These are phyloP conservation scores for Andrena flavipes DNA, from an alignment of 2,888 invertebrate species.

Conservation along the genomic window DNA sequence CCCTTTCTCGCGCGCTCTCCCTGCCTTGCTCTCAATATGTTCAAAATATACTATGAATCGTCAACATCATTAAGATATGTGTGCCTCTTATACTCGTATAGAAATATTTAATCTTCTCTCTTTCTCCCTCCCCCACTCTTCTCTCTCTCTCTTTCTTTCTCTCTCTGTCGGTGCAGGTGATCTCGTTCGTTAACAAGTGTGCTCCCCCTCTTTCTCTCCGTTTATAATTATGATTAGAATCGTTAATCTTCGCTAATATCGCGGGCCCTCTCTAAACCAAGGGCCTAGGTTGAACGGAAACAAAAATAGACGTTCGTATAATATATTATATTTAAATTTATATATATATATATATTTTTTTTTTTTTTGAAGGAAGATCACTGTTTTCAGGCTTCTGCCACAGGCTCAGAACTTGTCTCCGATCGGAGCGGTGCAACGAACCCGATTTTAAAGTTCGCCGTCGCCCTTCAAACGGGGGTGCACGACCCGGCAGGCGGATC, in stretches of 20 bases:
- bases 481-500: slow-evolving; percentile 58
- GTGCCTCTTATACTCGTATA: slow-evolving; percentile 53
- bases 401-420: slow-evolving; percentile 69
- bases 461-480: slow-evolving; percentile 54
- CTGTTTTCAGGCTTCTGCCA: slow-evolving; percentile 67
- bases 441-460: slow-evolving; percentile 54
- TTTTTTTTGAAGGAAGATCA: slow-evolving; percentile 65
- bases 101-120: slow-evolving; percentile 53
- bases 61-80: slow-evolving; percentile 76
- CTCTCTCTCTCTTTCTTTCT: slow-evolving; percentile 39
- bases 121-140: background rate
- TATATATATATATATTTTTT: slow-evolving; percentile 51
- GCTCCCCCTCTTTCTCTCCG: slow-evolving; percentile 28
- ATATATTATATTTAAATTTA: slow-evolving; percentile 29
- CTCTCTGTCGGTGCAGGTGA: slow-evolving; percentile 60
- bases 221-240: slow-evolving; percentile 30
- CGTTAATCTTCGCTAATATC: slow-evolving; percentile 4
- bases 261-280: slow-evolving; percentile 5
- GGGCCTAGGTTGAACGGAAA: slow-evolving; percentile 27
- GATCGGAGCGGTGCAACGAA: slow-evolving; percentile 49
- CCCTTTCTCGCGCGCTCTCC: slow-evolving; percentile 16
- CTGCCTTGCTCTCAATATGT: slow-evolving; percentile 56
- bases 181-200: slow-evolving; percentile 71
- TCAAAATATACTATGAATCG: slow-evolving; percentile 80
- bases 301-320: slow-evolving; percentile 65